Base-by-base conservation (phyloP, 2,888 invertebrate species). In the Xestia rhomboidea region DNA sequence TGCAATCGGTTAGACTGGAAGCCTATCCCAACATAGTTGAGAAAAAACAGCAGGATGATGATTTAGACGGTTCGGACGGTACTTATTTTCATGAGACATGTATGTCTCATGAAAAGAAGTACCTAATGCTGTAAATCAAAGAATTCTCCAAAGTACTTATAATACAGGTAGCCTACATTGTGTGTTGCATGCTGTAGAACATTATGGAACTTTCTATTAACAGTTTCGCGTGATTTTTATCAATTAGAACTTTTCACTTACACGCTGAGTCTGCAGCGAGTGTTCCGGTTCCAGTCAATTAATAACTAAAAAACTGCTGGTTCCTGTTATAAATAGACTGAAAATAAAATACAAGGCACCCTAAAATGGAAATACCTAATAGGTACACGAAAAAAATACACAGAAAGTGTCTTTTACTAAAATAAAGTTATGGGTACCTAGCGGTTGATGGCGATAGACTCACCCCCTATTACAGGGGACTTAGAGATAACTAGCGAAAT, bases 181-280 rank as follows among this genome's bases (percentile, higher is more conserved):
- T 62, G 41, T 64, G 46, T 54, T 38, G 80, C 81, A 49, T 72
- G 81, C n/a, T 4, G 2, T 49, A 54, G 7, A 73, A 41, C 46
- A 41, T 57, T 81, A 64, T 27, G 46, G 15, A 81, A 73, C 46
- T 64, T 73, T 64, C 0, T 34, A 64, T 46, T n/a, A 63, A 68
- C 70, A 68, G 6, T 34, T 68, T 72, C 30, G 54, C 73, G 54
- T 54, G 78, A 64, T 81, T 57, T 78, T 73, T 64, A 64, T 64
- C 64, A 81, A 73, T 78, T 78, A 73, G n/a, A 78, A 81, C 30
- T 78, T 78, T 73, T 57, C 30, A 57, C 46, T 78, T 41, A 57
- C 54, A 64, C 63, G 38, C 46, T 41, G 38, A n/a, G 54, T 79
- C n/a, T 34, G 10, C 13, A 62, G 41, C 30, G n/a, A 67, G n/a